Evolutionary conservation across 1,140 invertebrate species (phyloP).

Genomic region (Aphelenchoides besseyi): DNA sequence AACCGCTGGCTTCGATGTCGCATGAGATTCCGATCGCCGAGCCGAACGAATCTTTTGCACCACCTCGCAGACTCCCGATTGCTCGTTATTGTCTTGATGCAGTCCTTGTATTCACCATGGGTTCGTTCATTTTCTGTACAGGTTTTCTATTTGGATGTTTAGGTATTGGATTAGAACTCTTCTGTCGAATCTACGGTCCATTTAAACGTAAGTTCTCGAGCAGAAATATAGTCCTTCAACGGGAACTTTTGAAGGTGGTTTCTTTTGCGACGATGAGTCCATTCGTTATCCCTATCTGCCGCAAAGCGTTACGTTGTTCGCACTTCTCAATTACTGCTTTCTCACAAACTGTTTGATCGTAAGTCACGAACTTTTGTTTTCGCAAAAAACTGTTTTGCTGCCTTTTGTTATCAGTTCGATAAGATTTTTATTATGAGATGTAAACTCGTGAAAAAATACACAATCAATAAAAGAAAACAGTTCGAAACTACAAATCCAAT

Average conservation of each 20-base stretch:
- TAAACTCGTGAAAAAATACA: no score
- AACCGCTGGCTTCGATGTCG: no score
- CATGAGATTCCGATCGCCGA: neutral
- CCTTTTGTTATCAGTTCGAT: neutral
- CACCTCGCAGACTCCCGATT: neutral
- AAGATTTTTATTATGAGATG: neutral
- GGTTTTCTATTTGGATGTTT: neutral
- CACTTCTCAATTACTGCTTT: constrained; percentile 19
- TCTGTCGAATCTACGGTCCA: constrained; percentile 17
- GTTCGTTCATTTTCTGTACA: neutral
- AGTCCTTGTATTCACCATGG: neutral
- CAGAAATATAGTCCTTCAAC: no score
- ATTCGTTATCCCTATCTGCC: constrained; percentile 43
- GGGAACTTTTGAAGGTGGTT: constrained; percentile 40
- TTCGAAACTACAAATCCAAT: neutral
- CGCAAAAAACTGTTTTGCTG: neutral
- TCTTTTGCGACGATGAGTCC: constrained; percentile 49
- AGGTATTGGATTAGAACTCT: constrained; percentile 21
- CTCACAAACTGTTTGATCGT: neutral
- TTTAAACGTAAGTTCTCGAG: no score
- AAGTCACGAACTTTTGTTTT: neutral
- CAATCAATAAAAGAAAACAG: no score
- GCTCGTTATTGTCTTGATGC: neutral
- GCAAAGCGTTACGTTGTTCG: constrained; percentile 27
- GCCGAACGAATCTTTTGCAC: neutral